Evolutionary conservation across 2,888 invertebrate species (phyloP).

Genomic region (Callimorpha dominula): DNA sequence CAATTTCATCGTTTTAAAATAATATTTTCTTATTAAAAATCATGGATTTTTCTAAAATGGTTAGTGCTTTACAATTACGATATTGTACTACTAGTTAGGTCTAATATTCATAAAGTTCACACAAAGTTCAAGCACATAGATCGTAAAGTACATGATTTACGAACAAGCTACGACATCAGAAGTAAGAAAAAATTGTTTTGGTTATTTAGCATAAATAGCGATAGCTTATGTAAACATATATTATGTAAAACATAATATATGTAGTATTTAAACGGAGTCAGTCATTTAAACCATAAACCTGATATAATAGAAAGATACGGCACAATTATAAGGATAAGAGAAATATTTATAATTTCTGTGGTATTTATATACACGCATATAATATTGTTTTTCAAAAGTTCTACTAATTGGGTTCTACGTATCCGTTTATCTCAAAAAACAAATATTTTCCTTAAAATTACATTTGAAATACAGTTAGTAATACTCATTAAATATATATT

Average conservation of each 20-base stretch:
- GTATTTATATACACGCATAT: background rate
- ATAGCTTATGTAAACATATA: no score
- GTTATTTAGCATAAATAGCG: background rate
- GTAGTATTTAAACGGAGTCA: background rate
- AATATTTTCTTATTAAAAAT: no score
- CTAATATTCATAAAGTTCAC: background rate
- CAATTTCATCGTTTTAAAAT: no score
- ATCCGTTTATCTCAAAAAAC: slow-evolving; percentile 18
- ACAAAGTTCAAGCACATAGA: background rate
- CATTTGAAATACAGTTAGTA: slow-evolving; percentile 23
- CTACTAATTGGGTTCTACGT: slow-evolving; percentile 15
- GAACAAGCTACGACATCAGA: background rate
- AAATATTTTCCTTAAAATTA: slow-evolving; percentile 37
- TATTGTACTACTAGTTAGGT: no score
- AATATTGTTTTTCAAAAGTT: slow-evolving; percentile 6
- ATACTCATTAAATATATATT: slow-evolving; percentile 46
- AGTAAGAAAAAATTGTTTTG: background rate
- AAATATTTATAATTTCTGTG: background rate
- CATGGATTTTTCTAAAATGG: no score
- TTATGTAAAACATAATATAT: no score
- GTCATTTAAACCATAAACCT: background rate
- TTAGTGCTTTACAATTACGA: no score
- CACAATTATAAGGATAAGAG: background rate
- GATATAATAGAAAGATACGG: background rate
- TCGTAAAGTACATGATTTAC: background rate